phyloP scores from a whole-genome alignment of 2,888 invertebrate species.

The Halictus ligatus region DNA sequence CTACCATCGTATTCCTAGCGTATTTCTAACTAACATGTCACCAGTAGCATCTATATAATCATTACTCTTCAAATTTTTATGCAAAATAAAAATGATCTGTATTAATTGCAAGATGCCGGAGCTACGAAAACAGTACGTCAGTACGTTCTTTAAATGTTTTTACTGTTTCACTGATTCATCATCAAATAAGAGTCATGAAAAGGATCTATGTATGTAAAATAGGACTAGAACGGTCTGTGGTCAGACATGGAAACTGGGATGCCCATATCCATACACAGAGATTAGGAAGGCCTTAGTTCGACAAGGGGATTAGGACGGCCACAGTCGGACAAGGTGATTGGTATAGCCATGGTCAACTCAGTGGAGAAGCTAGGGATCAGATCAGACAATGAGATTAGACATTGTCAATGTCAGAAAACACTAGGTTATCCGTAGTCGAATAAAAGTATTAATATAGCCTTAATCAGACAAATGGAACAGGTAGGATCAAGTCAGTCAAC shows the following conservation, averaged over 20 bases:
- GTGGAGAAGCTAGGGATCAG: neutral
- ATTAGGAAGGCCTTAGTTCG: neutral
- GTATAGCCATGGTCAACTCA: neutral
- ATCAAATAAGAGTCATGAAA: neutral
- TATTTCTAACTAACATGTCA: no score
- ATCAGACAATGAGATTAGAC: neutral
- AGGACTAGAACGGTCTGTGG: neutral
- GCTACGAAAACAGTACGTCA: no score
- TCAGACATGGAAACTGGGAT: neutral
- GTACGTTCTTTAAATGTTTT: no score
- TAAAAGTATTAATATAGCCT: neutral
- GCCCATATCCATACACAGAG: neutral
- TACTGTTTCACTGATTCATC: no score
- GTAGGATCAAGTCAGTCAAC: neutral
- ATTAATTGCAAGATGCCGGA: no score
- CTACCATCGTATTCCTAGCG: no score
- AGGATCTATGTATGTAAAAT: neutral
- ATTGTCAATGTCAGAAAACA: neutral
- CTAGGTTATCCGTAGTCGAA: neutral
- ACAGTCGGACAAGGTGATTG: neutral
- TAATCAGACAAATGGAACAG: neutral
- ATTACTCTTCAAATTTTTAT: neutral
- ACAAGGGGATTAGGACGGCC: neutral
- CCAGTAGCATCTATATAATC: no score
- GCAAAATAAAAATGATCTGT: neutral